Percentiles rank a stretch among this genome's conserved stretches.
Conservation (phyloP, 2,888 invertebrate species). For the Lysandra bellargus region DNA sequence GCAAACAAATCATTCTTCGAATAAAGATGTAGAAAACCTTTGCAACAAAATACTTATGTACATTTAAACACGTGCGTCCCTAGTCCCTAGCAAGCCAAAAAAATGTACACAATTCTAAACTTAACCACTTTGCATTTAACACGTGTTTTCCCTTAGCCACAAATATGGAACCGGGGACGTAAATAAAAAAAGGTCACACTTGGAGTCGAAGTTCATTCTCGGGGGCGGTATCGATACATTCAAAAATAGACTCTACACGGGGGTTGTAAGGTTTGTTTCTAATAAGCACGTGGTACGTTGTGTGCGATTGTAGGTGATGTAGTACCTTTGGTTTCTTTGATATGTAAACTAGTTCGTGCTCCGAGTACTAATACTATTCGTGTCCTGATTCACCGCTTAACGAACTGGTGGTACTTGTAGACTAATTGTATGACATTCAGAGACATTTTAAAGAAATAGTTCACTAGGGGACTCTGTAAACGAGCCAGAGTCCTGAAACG, state of each 20-base stretch:
- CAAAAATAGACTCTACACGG: neutral
- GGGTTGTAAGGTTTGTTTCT: constrained; percentile 6
- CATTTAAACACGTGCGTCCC: neutral
- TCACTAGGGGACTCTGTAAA: neutral
- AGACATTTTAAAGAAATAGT: constrained; percentile 8
- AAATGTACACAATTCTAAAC: neutral
- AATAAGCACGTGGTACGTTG: neutral
- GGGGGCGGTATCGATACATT: constrained; percentile 17
- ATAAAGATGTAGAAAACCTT: constrained; percentile 17
- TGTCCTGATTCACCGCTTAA: constrained; percentile 22
- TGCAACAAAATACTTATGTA: neutral
- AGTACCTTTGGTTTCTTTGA: constrained; percentile 25
- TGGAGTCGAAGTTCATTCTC: constrained; percentile 32
- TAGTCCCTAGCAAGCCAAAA: neutral
- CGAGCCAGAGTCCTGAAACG: neutral
- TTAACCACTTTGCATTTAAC: neutral
- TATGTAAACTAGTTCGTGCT: constrained; percentile 27
- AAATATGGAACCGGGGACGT: constrained; percentile 15
- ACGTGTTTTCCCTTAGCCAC: neutral
- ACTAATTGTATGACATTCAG: constrained; percentile 9
- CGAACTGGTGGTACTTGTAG: neutral
- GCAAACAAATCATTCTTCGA: neutral
- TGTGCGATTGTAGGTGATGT: constrained; percentile 8
- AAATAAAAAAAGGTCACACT: constrained; percentile 32
- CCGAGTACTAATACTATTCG: constrained; percentile 21